Conservation (phyloP, 2,888 invertebrate species). For the Bugula neritina region DNA sequence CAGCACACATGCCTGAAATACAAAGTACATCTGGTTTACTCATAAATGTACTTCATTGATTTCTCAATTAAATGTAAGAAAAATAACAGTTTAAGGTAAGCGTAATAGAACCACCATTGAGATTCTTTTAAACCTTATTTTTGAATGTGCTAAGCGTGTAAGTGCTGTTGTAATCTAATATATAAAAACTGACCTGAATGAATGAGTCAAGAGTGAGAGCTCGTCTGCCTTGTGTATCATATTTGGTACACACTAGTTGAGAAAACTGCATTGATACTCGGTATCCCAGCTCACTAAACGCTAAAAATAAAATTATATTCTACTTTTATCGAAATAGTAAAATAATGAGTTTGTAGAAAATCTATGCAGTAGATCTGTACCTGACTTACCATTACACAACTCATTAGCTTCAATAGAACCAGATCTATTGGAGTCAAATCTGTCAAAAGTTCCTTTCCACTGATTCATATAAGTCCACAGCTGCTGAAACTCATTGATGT, state of each 20-base stretch:
- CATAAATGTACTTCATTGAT: too few relatives aligned
- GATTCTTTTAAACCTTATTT: too few relatives aligned
- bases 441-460: slow-evolving; percentile 74
- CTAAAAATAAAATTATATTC: slow-evolving; percentile 56
- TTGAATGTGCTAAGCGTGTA: too few relatives aligned
- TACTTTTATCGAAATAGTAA: too few relatives aligned
- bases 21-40: too few relatives aligned
- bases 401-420: slow-evolving; percentile 77
- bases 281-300: slow-evolving; percentile 82
- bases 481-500: slow-evolving; percentile 75
- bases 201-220: slow-evolving; percentile 75
- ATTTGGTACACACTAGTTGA: slow-evolving; percentile 65
- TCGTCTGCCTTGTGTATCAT: slow-evolving; percentile 63
- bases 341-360: too few relatives aligned
- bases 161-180: too few relatives aligned
- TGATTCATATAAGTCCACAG: slow-evolving; percentile 81
- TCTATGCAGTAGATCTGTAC: too few relatives aligned
- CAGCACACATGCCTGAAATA: slow-evolving; percentile 67
- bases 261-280: slow-evolving; percentile 73
- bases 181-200: slow-evolving; percentile 62
- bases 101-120: too few relatives aligned
- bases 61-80: neutral
- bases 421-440: slow-evolving; percentile 77
- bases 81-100: too few relatives aligned
- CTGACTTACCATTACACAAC: slow-evolving; percentile 66